phyloP scores from a whole-genome alignment of 2,888 invertebrate species.

The Limnephilus marmoratus region DNA sequence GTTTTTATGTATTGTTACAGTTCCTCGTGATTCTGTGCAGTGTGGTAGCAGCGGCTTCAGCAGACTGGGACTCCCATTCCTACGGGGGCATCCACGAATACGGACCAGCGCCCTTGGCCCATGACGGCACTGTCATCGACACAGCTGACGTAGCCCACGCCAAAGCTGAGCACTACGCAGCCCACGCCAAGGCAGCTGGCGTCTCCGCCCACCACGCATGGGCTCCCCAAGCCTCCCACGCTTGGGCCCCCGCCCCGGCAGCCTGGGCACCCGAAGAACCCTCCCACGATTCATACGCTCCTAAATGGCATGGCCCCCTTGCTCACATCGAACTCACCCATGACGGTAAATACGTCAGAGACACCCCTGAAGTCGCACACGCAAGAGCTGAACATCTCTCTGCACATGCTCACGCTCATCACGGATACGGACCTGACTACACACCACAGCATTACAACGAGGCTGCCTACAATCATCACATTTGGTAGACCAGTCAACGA shows the following conservation, averaged over 20 bases:
- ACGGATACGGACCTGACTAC: constrained; percentile 34
- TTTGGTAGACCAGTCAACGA: neutral
- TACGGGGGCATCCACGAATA: constrained; percentile 50
- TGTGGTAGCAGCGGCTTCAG: constrained; percentile 59
- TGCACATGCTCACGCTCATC: constrained; percentile 73
- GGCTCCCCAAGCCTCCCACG: constrained; percentile 41
- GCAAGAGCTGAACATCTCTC: constrained; percentile 75
- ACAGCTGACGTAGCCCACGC: constrained; percentile 63
- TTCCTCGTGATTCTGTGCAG: constrained; percentile 54
- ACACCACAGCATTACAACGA: constrained; percentile 25
- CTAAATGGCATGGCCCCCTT: constrained; percentile 57
- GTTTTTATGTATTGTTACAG: constrained; percentile 54
- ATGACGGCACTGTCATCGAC: constrained; percentile 63
- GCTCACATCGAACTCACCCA: constrained; percentile 75
- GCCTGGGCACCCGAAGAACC: constrained; percentile 57
- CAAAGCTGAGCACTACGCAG: constrained; percentile 76
- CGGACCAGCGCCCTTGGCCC: constrained; percentile 63
- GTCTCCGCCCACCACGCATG: constrained; percentile 49
- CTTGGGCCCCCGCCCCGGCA: constrained; percentile 53
- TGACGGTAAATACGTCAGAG: constrained; percentile 77
- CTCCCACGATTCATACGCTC: neutral
- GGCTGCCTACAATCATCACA: constrained; percentile 50
- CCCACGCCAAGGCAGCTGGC: constrained; percentile 67
- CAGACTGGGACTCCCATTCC: constrained; percentile 55
- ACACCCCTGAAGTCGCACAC: constrained; percentile 77